Percentiles rank a stretch among this genome's conserved stretches.
phyloP scores from a whole-genome alignment of 2,113 vertebrate genomes.

The Callopanchax toddi region DNA sequence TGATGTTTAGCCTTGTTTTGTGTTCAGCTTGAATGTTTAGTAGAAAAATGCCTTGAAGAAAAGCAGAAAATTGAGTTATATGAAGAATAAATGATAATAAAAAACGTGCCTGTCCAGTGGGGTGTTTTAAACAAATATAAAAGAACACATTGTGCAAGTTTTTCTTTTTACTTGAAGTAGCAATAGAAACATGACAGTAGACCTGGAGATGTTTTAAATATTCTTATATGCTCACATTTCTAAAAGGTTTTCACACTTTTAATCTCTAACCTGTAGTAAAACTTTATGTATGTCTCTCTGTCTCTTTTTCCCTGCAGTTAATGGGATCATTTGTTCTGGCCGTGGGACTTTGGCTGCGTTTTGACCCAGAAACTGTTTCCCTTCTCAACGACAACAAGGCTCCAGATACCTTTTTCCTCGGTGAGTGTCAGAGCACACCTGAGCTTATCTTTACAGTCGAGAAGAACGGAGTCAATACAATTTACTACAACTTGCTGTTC shows the following conservation, averaged over 20 bases:
- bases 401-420: slow-evolving; percentile 90
- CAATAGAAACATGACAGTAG: too few relatives aligned
- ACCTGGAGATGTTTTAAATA: too few relatives aligned
- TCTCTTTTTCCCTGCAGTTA: slow-evolving; percentile 72
- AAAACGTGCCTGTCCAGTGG: background rate
- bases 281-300: background rate
- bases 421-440: slow-evolving; percentile 78
- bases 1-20: background rate
- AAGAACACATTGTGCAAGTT: background rate
- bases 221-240: too few relatives aligned
- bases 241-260: background rate
- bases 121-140: background rate
- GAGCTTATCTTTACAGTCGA: too few relatives aligned
- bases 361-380: slow-evolving; percentile 86
- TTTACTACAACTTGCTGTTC: background rate
- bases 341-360: slow-evolving; percentile 93
- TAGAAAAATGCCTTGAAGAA: background rate
- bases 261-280: background rate
- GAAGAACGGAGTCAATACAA: too few relatives aligned
- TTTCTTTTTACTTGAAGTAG: too few relatives aligned
- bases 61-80: slow-evolving; percentile 16
- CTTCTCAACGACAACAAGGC: slow-evolving; percentile 84
- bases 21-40: background rate
- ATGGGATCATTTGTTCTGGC: slow-evolving; percentile 90
- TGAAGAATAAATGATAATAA: background rate